Evolutionary conservation across 2,113 vertebrate genomes (phyloP).

Genomic region (Otus sunia): DNA sequence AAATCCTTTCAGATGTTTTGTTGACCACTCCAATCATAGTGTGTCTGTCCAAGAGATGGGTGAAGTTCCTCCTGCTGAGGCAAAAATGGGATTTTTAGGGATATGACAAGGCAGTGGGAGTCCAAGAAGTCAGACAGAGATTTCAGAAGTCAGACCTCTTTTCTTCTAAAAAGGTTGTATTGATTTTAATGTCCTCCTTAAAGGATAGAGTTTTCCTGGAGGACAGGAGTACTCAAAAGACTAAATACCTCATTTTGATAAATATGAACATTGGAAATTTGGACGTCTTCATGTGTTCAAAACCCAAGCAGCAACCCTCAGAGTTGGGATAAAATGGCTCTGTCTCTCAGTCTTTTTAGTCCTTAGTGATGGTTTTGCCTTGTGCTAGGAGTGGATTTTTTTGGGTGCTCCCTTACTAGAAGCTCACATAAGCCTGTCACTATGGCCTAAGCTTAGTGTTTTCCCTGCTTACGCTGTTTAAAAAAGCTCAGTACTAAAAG

Average conservation of each 20-base stretch:
- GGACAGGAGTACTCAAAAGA: neutral
- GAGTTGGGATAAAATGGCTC: neutral
- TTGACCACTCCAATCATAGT: neutral
- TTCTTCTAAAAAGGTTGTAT: neutral
- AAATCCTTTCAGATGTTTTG: neutral
- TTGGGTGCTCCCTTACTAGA: neutral
- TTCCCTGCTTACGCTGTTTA: neutral
- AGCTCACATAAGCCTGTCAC: neutral
- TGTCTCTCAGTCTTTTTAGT: neutral
- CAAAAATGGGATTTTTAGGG: neutral
- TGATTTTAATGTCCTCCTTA: neutral
- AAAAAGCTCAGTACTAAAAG: neutral
- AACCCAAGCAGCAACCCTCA: rapidly evolving
- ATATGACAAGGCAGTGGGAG: neutral
- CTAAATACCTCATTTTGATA: neutral
- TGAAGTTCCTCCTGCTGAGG: neutral
- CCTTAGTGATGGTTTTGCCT: neutral
- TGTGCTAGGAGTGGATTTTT: neutral
- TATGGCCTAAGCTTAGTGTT: neutral
- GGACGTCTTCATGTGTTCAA: rapidly evolving
- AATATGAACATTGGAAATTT: neutral
- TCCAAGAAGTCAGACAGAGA: neutral
- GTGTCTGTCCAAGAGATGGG: neutral
- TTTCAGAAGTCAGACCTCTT: too few relatives aligned
- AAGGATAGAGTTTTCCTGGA: neutral